A percentile compares a stretch with the other conserved stretches of the same genome.
Evolutionary conservation across 2,888 invertebrate genomes (phyloP).

Genomic region (Cerastis leucographa): DNA sequence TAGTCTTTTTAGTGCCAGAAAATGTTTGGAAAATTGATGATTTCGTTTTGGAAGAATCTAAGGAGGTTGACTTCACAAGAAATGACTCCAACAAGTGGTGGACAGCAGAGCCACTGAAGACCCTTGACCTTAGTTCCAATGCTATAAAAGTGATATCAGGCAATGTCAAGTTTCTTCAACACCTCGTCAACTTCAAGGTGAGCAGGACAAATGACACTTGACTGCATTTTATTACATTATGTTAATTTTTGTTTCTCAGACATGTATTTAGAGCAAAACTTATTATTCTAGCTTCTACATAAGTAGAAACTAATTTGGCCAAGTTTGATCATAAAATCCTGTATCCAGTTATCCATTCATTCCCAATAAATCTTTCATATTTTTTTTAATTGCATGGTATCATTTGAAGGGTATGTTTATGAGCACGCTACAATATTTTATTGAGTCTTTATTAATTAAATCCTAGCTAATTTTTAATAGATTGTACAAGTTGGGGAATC

Average conservation of each 20-base stretch:
- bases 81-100: slow-evolving; percentile 94
- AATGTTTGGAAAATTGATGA: slow-evolving; percentile 94
- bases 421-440: not conserved
- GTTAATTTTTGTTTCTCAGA: slow-evolving; percentile 7
- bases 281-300: not conserved
- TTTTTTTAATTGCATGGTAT: not conserved
- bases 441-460: not conserved
- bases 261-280: slow-evolving; percentile 19
- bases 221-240: slow-evolving; percentile 26
- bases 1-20: slow-evolving; percentile 91
- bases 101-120: slow-evolving; percentile 94
- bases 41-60: slow-evolving; percentile 91
- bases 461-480: not conserved
- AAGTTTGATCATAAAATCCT: not conserved
- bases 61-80: slow-evolving; percentile 91
- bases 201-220: slow-evolving; percentile 65
- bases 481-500: not conserved
- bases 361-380: not conserved
- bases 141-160: slow-evolving; percentile 91
- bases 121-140: slow-evolving; percentile 95
- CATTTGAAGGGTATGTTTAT: not conserved
- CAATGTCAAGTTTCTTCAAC: slow-evolving; percentile 92
- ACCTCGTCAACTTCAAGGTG: slow-evolving; percentile 93
- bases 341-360: not conserved
- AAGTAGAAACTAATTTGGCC: not conserved